Conservation (phyloP, 2,797 vertebrate species). For the Anguilla pacifica region DNA sequence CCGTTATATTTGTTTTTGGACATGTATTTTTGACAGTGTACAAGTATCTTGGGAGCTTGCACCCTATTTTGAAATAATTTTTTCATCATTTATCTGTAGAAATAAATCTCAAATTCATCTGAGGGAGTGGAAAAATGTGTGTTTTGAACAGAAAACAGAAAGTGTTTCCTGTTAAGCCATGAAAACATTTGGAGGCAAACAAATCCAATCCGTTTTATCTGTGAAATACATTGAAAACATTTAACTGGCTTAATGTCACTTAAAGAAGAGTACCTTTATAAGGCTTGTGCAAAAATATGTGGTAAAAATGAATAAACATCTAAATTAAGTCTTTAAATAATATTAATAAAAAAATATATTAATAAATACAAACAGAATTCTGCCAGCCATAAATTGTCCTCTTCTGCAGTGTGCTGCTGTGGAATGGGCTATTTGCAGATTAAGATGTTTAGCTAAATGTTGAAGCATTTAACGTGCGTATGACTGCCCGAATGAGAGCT, state of each 20-base stretch:
- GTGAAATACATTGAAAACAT: background rate
- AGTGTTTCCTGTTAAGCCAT: background rate
- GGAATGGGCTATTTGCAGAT: background rate
- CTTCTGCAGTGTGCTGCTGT: background rate
- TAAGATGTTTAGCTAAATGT: background rate
- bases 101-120: background rate
- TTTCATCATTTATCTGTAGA: background rate
- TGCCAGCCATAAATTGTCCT: background rate
- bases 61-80: background rate
- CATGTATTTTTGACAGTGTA: background rate
- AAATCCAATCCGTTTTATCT: background rate
- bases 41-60: background rate
- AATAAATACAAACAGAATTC: background rate
- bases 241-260: background rate
- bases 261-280: background rate
- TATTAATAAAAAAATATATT: background rate
- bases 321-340: background rate
- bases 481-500: background rate
- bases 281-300: background rate
- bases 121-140: background rate
- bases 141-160: too few species aligned
- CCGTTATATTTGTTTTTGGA: background rate
- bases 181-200: background rate
- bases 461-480: background rate
- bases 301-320: background rate